phyloP scores from a whole-genome alignment of 1,140 invertebrate genomes.

The Aphelinus certus region DNA sequence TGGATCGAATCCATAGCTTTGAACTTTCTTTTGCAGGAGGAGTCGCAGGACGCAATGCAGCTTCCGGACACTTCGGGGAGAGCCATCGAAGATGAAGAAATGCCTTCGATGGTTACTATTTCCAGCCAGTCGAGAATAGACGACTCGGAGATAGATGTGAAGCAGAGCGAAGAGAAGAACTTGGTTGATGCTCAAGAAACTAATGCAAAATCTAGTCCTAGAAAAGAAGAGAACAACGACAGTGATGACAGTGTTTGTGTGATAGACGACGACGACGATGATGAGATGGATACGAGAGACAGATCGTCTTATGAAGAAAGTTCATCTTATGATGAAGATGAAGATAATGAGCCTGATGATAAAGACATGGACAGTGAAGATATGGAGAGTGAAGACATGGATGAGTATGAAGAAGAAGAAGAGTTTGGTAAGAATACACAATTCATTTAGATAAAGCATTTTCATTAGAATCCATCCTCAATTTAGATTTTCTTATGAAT shows the following conservation, averaged over 20 bases:
- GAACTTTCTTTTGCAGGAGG: background rate
- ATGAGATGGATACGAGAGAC: constrained; percentile 40
- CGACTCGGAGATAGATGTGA: constrained; percentile 42
- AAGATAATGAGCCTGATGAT: constrained; percentile 13
- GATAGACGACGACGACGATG: constrained; percentile 44
- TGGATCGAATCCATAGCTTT: too few species aligned
- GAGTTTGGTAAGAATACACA: too few species aligned
- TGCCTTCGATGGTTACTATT: constrained; percentile 46
- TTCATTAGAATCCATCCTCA: too few species aligned
- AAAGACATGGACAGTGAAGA: constrained; percentile 47
- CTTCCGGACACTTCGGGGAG: background rate
- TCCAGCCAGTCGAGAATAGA: constrained; percentile 45
- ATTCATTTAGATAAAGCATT: too few species aligned
- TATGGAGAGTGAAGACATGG: constrained; percentile 41
- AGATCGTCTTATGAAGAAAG: constrained; percentile 37
- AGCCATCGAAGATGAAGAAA: constrained; percentile 57
- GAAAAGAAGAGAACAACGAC: constrained; percentile 47
- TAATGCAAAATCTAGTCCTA: constrained; percentile 40
- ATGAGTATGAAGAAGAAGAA: too few species aligned
- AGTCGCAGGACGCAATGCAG: constrained; percentile 14
- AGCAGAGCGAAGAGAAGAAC: constrained; percentile 36
- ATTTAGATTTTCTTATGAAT: too few species aligned
- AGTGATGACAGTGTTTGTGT: constrained; percentile 51
- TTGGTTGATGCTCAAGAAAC: constrained; percentile 29
- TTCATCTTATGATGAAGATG: constrained; percentile 22